Base-by-base conservation (phyloP, 2,888 invertebrate genomes). In the Synanthedon myopaeformis region DNA sequence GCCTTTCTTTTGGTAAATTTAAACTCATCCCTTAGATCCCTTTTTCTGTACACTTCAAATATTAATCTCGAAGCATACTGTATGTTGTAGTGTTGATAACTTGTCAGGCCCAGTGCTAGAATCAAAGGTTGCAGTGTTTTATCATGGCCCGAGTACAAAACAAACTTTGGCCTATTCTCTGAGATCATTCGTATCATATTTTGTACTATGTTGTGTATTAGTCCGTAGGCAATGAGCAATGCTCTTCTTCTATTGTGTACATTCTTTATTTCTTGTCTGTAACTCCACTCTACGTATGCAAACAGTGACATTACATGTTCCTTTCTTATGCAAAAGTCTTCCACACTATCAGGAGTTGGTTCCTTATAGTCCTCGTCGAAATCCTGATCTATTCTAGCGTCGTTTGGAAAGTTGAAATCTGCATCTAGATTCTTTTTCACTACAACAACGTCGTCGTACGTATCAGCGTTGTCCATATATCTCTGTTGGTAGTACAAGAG, bases 81-180 rank as follows among this genome's bases (percentile, higher is more conserved):
- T 51, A 97, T 92, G 58, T 93, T 89, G 12, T 92, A 90, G 59
- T 91, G 88, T 51, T 90, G 89, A 56, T 90, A 89, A 55, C 86
- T 89, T 17, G 79, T 84, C 3, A 96, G 77, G 0, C 97, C 96
- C 51, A 98, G 73, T 0, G 96, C 94, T 2, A 93, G 88, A 1
- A 94, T 91, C 42, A 98, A 79, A 59, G 96, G 94, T 66, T 96
- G 94, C 42, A 98, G 70, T 0, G 97, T 97, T 67, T 94, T 93
- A 76, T 98, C 98, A 66, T 98, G 98, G 0, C 97, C 97, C 0
- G 97, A 97, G 71, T 94, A 96, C 0, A 96, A 67, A 0, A 94
- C 92, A 55, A 96, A 89, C 65, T 92, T 93, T 0, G 93, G 93
- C 56, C 90, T 91, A 56, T 90, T 91, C 51, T 93, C 93, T 0